phyloP scores from a whole-genome alignment of 2,888 invertebrate species.

The Tetropium fuscum region DNA sequence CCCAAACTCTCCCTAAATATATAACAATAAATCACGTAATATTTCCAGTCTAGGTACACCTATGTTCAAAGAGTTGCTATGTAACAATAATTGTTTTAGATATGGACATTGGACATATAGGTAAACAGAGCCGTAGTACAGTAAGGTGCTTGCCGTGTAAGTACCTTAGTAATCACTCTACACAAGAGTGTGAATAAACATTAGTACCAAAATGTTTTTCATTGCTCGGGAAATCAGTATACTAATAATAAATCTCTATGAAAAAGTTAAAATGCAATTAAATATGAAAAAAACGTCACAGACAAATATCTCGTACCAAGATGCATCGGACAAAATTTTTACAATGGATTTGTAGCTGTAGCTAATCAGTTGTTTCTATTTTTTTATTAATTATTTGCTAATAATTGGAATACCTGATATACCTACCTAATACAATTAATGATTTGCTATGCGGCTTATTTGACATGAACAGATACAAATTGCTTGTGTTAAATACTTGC shows the following conservation, averaged over 20 bases:
- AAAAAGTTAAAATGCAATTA: not conserved
- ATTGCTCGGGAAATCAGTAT: slow-evolving; percentile 1
- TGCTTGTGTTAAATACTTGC: too few species aligned
- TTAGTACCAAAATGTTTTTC: not conserved
- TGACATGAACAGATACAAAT: too few species aligned
- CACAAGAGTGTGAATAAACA: not conserved
- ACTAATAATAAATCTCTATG: not conserved
- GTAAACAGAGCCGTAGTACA: slow-evolving; percentile 2
- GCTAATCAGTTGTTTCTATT: too few species aligned
- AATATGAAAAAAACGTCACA: slow-evolving; percentile 8
- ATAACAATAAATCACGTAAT: not conserved
- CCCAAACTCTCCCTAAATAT: too few species aligned
- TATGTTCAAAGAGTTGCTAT: slow-evolving; percentile 10
- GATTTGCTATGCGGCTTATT: too few species aligned
- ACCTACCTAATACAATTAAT: too few species aligned
- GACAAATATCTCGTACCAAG: slow-evolving; percentile 7
- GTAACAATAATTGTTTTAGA: slow-evolving; percentile 8
- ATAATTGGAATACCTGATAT: too few species aligned
- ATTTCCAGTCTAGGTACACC: not conserved
- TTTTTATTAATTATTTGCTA: too few species aligned
- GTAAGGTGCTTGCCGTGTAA: not conserved
- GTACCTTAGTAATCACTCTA: not conserved
- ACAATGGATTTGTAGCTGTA: too few species aligned
- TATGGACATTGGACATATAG: slow-evolving; percentile 10
- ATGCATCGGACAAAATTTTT: too few species aligned